phyloP scores from a whole-genome alignment of 2,797 vertebrate species.

The Gymnodraco acuticeps region DNA sequence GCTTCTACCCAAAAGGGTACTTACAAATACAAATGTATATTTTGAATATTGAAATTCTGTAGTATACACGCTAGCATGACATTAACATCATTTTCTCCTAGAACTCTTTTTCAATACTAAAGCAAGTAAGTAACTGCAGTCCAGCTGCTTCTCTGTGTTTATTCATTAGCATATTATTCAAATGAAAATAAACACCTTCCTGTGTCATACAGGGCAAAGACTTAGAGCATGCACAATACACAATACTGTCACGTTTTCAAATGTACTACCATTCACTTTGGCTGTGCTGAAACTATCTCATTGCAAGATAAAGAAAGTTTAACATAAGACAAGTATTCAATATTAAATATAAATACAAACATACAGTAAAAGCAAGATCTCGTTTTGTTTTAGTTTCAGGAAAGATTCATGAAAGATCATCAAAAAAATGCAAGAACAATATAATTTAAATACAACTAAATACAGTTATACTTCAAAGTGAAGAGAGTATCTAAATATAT shows the following conservation, averaged over 20 bases:
- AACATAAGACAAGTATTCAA: constrained; percentile 9
- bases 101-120: constrained; percentile 34
- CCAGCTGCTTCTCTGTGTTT: constrained; percentile 43
- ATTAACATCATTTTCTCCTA: constrained; percentile 43
- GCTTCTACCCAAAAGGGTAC: constrained; percentile 52
- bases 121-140: constrained; percentile 15
- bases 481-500: constrained; percentile 18
- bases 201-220: constrained; percentile 34
- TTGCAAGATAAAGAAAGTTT: constrained; percentile 1
- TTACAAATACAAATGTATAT: constrained; percentile 58
- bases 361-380: constrained; percentile 4
- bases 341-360: not conserved
- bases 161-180: constrained; percentile 54
- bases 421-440: not conserved
- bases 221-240: constrained; percentile 17
- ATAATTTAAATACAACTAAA: not conserved
- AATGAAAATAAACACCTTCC: constrained; percentile 47
- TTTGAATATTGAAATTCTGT: constrained; percentile 50
- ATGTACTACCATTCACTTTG: not conserved
- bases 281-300: not conserved
- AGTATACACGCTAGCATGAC: constrained; percentile 8
- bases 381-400: not conserved
- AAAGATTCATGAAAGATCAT: constrained; percentile 1
- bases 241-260: constrained; percentile 18
- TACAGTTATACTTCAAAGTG: not conserved